phyloP scores from a whole-genome alignment of 1,140 invertebrate genomes.

The Saxidomus purpurata region DNA sequence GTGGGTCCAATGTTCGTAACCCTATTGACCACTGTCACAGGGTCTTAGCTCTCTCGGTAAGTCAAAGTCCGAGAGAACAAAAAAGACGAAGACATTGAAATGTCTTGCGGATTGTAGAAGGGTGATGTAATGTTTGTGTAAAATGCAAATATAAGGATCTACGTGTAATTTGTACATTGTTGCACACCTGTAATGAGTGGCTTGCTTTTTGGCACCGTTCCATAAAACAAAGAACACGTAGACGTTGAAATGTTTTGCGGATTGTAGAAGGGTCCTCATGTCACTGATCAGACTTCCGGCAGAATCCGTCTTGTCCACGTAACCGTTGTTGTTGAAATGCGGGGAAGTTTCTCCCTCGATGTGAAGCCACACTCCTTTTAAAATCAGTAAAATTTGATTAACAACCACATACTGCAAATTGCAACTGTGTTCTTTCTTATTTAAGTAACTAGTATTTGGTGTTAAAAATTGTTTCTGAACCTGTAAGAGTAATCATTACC shows the following conservation, averaged over 20 bases:
- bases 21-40: too few relatives aligned
- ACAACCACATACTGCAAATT: too few relatives aligned
- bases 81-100: slow-evolving; percentile 85
- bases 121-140: too few relatives aligned
- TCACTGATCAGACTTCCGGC: slow-evolving; percentile 75
- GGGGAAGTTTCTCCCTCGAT: slow-evolving; percentile 85
- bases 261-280: slow-evolving; percentile 71
- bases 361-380: slow-evolving; percentile 86
- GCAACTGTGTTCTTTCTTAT: too few relatives aligned
- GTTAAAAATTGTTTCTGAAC: too few relatives aligned
- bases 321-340: slow-evolving; percentile 72
- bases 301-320: slow-evolving; percentile 72
- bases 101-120: slow-evolving; percentile 70
- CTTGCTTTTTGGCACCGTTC: slow-evolving; percentile 86
- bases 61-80: slow-evolving; percentile 86
- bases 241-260: slow-evolving; percentile 79
- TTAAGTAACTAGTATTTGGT: too few relatives aligned
- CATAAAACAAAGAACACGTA: slow-evolving; percentile 85
- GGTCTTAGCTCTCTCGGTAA: too few relatives aligned
- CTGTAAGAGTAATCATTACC: too few relatives aligned
- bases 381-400: neutral
- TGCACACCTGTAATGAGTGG: slow-evolving; percentile 72
- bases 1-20: too few relatives aligned
- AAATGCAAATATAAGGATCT: too few relatives aligned
- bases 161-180: too few relatives aligned